Evolutionary conservation across 2,797 vertebrate genomes (phyloP), one percentile per base, ranked within the genome.

Genomic region (Coendou prehensilis): DNA sequence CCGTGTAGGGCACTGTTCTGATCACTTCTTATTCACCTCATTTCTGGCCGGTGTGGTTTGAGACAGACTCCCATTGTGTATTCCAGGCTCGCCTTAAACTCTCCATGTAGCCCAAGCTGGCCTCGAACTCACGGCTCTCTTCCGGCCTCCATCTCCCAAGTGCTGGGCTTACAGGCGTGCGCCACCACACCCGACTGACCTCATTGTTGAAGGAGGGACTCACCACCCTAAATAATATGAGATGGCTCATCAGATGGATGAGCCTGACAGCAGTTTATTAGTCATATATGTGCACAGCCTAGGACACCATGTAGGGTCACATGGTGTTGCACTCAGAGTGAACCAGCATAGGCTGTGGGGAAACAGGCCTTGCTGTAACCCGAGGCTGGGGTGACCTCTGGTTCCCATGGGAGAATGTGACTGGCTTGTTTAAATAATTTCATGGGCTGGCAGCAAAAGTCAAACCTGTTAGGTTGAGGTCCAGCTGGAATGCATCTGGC

Each of bases 371-470:
- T 56, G 5, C 14, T 69, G 30, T 20, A 86, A 89, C 33, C 56
- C 69, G 56, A 64, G 20, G 26, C 22, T 22, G 15, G 20, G 1
- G 56, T 79, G 50, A 67, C 8, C 22, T 54, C 81, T 73, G 78
- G 17, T 81, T 87, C 75, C 33, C 41, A 23, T 11, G 9, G 37
- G 50, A 84, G 56, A 11, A 88, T 86, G 11, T n/a, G 23, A 88
- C n/a, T 79, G 71, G 33, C 30, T 90, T 94, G 52, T 37, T 89
- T 79, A 61, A 82, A 78, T 76, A 88, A 73, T 82, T 80, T 86
- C 57, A 61, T 6, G n/a, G 30, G 9, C 52, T 92, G 57, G 52
- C n/a, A 88, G 61, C 57, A 26, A 82, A 78, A 92, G 61, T 67
- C 64, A 61, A n/a, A 26, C 9, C 20, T 23, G 0, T 54, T 54